phyloP scores from a whole-genome alignment of 2,797 vertebrate species.

The Gymnoscopelus braueri region DNA sequence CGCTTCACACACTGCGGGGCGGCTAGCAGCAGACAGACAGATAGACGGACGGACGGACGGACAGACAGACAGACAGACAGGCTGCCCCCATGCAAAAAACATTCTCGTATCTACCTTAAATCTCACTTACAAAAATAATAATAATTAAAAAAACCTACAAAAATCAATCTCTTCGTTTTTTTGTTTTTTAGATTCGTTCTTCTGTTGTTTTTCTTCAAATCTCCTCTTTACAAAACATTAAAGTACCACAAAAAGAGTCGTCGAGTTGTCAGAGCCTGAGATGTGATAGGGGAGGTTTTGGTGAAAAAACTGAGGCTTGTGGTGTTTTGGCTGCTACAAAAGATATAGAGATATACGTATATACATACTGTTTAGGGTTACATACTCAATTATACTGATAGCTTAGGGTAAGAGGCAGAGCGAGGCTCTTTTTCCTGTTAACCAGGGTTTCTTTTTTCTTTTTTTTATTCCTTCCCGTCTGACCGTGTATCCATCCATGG shows the following conservation, averaged over 20 bases:
- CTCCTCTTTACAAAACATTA: constrained; percentile 89
- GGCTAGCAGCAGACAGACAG: constrained; percentile 87
- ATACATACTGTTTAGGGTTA: constrained; percentile 83
- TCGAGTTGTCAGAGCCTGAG: constrained; percentile 97
- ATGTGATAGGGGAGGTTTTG: constrained; percentile 91
- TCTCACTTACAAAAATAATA: constrained; percentile 97
- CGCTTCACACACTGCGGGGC: constrained; percentile 79
- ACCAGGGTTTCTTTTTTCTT: constrained; percentile 78
- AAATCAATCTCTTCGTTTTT: constrained; percentile 88
- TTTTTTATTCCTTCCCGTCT: constrained; percentile 35
- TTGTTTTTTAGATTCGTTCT: constrained; percentile 38
- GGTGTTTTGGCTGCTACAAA: constrained; percentile 98
- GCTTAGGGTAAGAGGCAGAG: constrained; percentile 89
- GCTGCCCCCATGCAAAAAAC: constrained; percentile 95
- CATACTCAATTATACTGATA: constrained; percentile 88
- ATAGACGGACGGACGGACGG: constrained; percentile 80
- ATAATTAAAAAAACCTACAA: constrained; percentile 95
- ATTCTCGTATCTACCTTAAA: constrained; percentile 96
- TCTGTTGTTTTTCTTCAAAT: constrained; percentile 68
- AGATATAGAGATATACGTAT: constrained; percentile 85
- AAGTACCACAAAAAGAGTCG: constrained; percentile 98
- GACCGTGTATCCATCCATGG: constrained; percentile 68
- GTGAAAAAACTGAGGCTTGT: constrained; percentile 98
- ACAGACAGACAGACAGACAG: constrained; percentile 78
- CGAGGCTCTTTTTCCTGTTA: constrained; percentile 86